A percentile compares a stretch with the other conserved stretches of the same genome.
Conservation (phyloP, 2,113 vertebrate species). For the Garra rufa region DNA sequence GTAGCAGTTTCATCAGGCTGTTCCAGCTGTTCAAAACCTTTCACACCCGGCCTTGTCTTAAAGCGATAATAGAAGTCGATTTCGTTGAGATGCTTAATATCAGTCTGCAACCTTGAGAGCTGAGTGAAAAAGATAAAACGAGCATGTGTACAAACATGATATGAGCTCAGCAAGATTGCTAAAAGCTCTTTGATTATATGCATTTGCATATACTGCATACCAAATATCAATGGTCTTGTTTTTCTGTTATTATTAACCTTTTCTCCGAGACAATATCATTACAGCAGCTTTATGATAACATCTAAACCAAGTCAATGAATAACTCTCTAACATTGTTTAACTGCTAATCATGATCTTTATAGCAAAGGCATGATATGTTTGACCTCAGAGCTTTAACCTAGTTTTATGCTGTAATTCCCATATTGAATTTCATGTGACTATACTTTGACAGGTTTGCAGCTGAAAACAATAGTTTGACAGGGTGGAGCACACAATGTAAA, state of each 20-base stretch:
- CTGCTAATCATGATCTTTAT: neutral
- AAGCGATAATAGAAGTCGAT: neutral
- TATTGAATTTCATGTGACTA: neutral
- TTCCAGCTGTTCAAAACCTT: neutral
- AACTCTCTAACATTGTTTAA: neutral
- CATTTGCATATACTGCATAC: neutral
- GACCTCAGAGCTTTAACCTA: neutral
- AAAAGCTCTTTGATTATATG: neutral
- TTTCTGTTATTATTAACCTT: neutral
- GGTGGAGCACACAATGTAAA: neutral
- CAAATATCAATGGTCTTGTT: neutral
- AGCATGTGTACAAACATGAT: neutral
- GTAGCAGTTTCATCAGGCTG: neutral
- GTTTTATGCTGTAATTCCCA: neutral
- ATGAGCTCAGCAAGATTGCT: neutral
- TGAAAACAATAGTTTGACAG: neutral
- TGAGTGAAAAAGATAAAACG: neutral
- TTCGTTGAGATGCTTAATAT: neutral
- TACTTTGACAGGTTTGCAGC: neutral
- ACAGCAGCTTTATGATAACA: neutral
- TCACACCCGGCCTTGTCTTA: neutral
- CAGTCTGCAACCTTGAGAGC: neutral
- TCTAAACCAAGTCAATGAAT: neutral
- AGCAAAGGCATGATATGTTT: neutral
- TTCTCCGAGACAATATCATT: neutral